A percentile compares a stretch with the other conserved stretches of the same genome.
Evolutionary conservation across 2,888 invertebrate species (phyloP).

Genomic region (Chalcis sispes): DNA sequence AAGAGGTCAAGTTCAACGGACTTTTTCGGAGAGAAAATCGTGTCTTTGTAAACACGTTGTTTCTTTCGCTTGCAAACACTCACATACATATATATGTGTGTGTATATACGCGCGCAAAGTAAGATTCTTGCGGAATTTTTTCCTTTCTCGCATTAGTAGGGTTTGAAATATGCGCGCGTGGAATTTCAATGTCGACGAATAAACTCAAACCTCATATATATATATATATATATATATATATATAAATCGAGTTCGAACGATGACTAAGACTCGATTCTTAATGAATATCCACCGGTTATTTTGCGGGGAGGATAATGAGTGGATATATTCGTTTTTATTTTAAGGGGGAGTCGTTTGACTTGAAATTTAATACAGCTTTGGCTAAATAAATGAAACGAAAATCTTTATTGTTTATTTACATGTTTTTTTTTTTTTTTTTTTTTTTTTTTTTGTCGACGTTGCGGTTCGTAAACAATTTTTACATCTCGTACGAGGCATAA

Average conservation of each 20-base stretch:
- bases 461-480: no score
- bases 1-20: conserved; percentile 8
- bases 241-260: background rate
- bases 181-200: conserved; percentile 15
- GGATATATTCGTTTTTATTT: background rate
- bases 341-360: background rate
- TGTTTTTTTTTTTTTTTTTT: no score
- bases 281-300: background rate
- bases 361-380: background rate
- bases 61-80: no score
- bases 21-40: background rate
- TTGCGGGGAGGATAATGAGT: background rate
- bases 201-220: no score
- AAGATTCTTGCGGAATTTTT: background rate
- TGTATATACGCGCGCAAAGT: no score
- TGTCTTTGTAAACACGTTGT: background rate
- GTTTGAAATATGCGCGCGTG: conserved; percentile 6
- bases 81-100: no score
- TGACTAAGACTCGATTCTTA: background rate
- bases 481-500: no score
- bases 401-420: no score
- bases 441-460: no score
- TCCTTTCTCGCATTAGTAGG: background rate
- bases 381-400: no score
- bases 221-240: background rate